Evolutionary conservation across 2,113 vertebrate species (phyloP), one percentile per base, ranked within the genome.

Genomic region (Emberiza fucata): DNA sequence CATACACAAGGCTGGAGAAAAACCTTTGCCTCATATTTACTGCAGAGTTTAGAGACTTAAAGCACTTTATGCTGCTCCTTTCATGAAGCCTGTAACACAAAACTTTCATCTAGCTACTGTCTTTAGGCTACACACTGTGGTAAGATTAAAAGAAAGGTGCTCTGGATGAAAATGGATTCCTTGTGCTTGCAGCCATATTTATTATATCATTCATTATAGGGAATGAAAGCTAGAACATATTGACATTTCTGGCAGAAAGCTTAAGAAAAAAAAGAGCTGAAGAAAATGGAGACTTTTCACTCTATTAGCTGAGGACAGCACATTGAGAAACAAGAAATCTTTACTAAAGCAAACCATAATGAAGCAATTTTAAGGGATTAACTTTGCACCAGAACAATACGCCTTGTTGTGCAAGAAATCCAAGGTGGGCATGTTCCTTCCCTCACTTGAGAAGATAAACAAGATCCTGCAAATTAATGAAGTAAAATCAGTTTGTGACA

Each of bases 221-320:
- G 82, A 96, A 95, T 86, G 90, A 91, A 95, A 94, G 81, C 61
- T 39, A 59, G 84, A 91, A 91, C 53, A 90, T 93, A 97, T 81
- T 87, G 91, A 93, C 78, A 68, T 66, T 75, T 94, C 92, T 91
- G 68, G 42, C 35, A 96, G 85, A 86, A 83, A 91, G 60, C 47
- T 93, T 7, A 33, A 51, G 61, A 70, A 71, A 75, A 70, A 72
- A 59, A 69, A 50, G 33, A 79, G 12, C 24, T 90, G 40, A 82
- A 90, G 83, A 91, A 94, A 95, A 95, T 48, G 65, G 82, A 96
- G 70, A 78, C 37, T 96, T 92, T 72, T 81, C 35, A 66, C 72
- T 88, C 59, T 33, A 66, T 54, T 68, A 92, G 56, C 53, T 79
- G 47, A 95, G 78, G 48, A 70, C 48, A 91, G 77, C 71, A 95